phyloP scores from a whole-genome alignment of 2,888 invertebrate species.

The Leptopterna dolabrata region DNA sequence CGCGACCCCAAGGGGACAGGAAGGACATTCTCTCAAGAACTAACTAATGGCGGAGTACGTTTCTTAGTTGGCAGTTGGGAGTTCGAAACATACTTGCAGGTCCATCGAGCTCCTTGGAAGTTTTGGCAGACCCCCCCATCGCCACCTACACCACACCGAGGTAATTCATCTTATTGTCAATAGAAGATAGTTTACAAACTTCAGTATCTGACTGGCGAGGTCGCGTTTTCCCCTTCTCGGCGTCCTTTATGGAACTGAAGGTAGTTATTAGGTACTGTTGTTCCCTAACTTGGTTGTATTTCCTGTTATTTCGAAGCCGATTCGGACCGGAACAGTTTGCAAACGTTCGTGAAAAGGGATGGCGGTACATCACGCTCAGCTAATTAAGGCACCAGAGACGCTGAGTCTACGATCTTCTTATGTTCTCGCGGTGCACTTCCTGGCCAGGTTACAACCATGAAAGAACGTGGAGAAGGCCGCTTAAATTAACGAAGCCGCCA shows the following conservation, averaged over 20 bases:
- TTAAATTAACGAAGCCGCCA: too few species aligned
- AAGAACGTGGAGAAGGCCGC: too few species aligned
- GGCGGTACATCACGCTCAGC: constrained; percentile 8
- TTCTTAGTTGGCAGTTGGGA: background rate
- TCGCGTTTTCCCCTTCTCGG: background rate
- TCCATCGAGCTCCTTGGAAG: background rate
- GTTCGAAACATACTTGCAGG: constrained; percentile 3
- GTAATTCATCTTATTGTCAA: background rate
- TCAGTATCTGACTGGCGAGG: background rate
- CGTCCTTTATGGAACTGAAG: background rate
- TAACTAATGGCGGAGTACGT: background rate
- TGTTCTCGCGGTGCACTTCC: too few species aligned
- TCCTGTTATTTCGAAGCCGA: background rate
- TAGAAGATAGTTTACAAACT: constrained; percentile 11
- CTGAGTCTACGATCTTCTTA: too few species aligned
- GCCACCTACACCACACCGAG: background rate
- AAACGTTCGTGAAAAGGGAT: background rate
- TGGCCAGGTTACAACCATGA: too few species aligned
- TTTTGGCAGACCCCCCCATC: background rate
- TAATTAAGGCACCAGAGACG: background rate
- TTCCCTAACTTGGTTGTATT: background rate
- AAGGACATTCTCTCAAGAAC: background rate
- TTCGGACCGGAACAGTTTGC: background rate
- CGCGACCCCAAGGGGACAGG: background rate
- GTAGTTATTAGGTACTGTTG: background rate